Evolutionary conservation across 2,113 vertebrate genomes (phyloP).

Genomic region (Rhinolophus sinicus): DNA sequence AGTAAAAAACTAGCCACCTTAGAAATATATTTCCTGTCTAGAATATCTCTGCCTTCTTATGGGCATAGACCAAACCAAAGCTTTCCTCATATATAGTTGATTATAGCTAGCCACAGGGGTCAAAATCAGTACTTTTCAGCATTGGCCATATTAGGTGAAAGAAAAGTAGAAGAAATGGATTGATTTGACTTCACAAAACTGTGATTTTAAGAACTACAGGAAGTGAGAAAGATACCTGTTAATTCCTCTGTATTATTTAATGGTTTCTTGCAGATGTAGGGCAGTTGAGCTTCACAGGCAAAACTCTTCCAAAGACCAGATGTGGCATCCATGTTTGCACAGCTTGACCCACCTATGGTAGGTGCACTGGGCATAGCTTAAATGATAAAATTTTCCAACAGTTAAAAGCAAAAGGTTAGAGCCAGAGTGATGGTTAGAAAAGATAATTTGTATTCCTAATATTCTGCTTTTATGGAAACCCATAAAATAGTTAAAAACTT

Average conservation of each 20-base stretch:
- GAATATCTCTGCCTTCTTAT: not conserved
- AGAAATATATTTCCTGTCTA: not conserved
- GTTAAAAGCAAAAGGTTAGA: not conserved
- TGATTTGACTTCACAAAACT: constrained; percentile 44
- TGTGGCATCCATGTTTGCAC: constrained; percentile 87
- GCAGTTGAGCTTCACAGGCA: constrained; percentile 88
- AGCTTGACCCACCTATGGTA: constrained; percentile 86
- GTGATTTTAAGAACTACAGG: not conserved
- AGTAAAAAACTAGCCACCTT: not conserved
- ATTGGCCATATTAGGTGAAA: not conserved
- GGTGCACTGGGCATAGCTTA: constrained; percentile 85
- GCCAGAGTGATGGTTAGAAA: not conserved
- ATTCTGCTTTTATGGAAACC: not conserved
- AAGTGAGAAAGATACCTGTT: constrained; percentile 81
- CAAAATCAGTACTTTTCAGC: not conserved
- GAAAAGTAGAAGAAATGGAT: not conserved
- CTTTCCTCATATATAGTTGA: not conserved
- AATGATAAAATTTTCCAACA: constrained; percentile 32
- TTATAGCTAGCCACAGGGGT: not conserved
- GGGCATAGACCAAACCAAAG: not conserved
- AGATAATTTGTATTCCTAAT: not conserved
- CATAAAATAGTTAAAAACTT: constrained; percentile 11
- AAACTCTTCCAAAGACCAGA: constrained; percentile 87
- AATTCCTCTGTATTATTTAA: constrained; percentile 59
- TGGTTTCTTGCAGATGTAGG: constrained; percentile 93